Conservation (phyloP, 2,797 vertebrate genomes). For the Coracias cyanogaster region DNA sequence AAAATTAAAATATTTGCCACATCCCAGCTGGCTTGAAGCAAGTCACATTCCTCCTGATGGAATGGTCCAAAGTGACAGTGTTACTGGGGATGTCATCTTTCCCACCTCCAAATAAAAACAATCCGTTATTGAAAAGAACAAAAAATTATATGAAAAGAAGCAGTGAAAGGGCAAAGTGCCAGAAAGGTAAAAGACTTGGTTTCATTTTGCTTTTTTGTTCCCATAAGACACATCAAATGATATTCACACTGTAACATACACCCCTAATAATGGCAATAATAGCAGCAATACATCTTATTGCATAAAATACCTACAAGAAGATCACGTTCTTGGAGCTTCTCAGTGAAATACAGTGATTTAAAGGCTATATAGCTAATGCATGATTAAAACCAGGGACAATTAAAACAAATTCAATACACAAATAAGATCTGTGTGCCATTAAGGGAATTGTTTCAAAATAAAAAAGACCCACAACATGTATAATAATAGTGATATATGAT, state of each 20-base stretch:
- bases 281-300: constrained; percentile 11
- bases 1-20: constrained; percentile 20
- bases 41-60: background rate
- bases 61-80: background rate
- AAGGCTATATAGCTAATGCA: constrained; percentile 1
- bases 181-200: background rate
- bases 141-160: background rate
- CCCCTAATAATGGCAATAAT: constrained; percentile 34
- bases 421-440: constrained; percentile 25
- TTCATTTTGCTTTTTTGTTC: constrained; percentile 44
- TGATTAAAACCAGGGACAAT: constrained; percentile 15
- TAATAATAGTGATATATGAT: background rate
- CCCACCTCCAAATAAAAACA: constrained; percentile 29
- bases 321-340: background rate
- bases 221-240: constrained; percentile 15
- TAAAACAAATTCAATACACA: constrained; percentile 13
- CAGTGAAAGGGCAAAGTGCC: background rate
- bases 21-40: background rate
- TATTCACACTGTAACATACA: constrained; percentile 20
- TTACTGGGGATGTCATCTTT: background rate
- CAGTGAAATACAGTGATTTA: constrained; percentile 1
- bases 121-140: constrained; percentile 3
- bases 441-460: background rate
- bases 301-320: background rate
- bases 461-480: background rate